Base-by-base conservation (phyloP, 2,797 vertebrate genomes). In the Spondyliosoma cantharus region DNA sequence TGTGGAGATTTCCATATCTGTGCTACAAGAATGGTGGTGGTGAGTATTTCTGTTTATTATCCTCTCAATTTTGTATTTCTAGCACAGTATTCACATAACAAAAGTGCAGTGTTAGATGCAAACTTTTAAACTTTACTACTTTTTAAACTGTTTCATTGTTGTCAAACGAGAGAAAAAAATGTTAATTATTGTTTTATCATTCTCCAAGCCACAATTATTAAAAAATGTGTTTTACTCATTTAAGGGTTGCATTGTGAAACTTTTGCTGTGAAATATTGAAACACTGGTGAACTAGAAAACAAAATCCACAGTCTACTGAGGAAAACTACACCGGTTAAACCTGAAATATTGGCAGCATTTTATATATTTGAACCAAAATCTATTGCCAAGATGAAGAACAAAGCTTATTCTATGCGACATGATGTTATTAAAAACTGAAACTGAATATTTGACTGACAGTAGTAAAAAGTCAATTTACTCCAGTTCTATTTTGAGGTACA, bases 1-100 rank as follows among this genome's bases (percentile, higher is more conserved):
- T 94, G n/a, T 94, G 93, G 92, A 91, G 93, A 81, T 94, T 94
- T 87, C 92, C 92, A 14, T 94, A 93, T 83, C 88, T 94, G 49
- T 93, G 93, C 80, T 93, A 93, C 89, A 93, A 93, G 60, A 94
- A 94, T 63, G 93, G 93, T 3, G 92, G 92, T 2, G 92, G 92
- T 93, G 3, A 92, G 92, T 86, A 20, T 66, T 76, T 67, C 29
- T 67, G 7, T 50, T 71, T 13, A 22, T 66, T 71, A 29, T 42
- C 37, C 7, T 37, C 0, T 17, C 5, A 61, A 20, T 15, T 53
- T 67, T 12, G 2, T 52, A n/a, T 19, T 56, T 3, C 8, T 13
- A 24, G 8, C 20, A 5, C 7, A 17, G 5, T 4, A 4, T 71
- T 3, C 20, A 14, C 19, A 29, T 16, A 13, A 19, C 2, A 53